phyloP scores from a whole-genome alignment of 2,888 invertebrate species.

The Cryptophagus acutangulus region DNA sequence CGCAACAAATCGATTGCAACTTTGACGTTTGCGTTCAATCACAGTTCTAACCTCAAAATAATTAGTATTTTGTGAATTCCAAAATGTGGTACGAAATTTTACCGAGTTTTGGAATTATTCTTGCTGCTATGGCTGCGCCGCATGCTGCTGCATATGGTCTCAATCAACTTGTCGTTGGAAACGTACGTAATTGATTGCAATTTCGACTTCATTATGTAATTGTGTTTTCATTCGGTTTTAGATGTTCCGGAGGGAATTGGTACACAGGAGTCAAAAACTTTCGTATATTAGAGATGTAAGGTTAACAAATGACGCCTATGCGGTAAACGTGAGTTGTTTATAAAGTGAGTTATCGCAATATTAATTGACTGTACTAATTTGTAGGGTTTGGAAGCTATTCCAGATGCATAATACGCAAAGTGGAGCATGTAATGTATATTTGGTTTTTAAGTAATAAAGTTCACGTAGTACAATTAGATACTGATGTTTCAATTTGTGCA shows the following conservation, averaged over 20 bases:
- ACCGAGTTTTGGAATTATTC: constrained; percentile 59
- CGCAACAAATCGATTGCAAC: too few species aligned
- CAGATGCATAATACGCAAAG: constrained; percentile 4
- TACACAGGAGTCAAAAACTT: constrained; percentile 51
- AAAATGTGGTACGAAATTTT: constrained; percentile 74
- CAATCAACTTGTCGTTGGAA: constrained; percentile 58
- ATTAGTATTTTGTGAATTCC: not conserved
- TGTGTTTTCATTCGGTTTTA: not conserved
- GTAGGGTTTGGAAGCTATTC: constrained; percentile 10
- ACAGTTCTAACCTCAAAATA: not conserved
- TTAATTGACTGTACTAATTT: constrained; percentile 1
- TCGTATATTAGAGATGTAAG: constrained; percentile 60
- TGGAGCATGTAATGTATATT: not conserved
- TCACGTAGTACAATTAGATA: not conserved
- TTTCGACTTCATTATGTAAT: not conserved
- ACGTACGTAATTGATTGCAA: constrained; percentile 36
- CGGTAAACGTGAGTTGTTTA: constrained; percentile 44
- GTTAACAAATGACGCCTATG: constrained; percentile 59
- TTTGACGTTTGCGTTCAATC: not conserved
- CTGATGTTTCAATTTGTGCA: too few species aligned
- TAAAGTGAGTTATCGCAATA: not conserved
- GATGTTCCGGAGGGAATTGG: constrained; percentile 50
- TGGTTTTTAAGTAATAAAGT: not conserved
- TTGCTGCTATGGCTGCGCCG: constrained; percentile 57
- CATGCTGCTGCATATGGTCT: constrained; percentile 58